A percentile compares a stretch with the other conserved stretches of the same genome.
phyloP scores from a whole-genome alignment of 2,888 invertebrate species.

The Netelia fuscicornis region DNA sequence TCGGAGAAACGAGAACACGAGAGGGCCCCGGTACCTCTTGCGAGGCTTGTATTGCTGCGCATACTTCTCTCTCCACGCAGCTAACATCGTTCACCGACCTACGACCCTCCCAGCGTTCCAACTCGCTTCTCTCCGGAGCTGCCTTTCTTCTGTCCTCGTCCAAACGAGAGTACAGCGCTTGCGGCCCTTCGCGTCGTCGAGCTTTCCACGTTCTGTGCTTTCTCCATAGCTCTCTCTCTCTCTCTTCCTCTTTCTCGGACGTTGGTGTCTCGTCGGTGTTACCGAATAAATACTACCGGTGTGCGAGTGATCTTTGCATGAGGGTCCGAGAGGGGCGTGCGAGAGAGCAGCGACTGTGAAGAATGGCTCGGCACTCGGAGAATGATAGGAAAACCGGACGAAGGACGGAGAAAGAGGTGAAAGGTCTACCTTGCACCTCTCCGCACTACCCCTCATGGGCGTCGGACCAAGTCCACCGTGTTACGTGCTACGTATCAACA shows the following conservation, averaged over 20 bases:
- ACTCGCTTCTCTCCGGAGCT: constrained; percentile 66
- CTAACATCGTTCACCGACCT: constrained; percentile 66
- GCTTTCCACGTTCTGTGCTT: constrained; percentile 64
- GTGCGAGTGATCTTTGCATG: constrained; percentile 80
- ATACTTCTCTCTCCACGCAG: constrained; percentile 24
- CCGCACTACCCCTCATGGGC: constrained; percentile 64
- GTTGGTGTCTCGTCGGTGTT: constrained; percentile 72
- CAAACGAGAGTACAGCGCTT: constrained; percentile 58
- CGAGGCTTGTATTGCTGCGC: constrained; percentile 46
- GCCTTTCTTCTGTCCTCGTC: constrained; percentile 65
- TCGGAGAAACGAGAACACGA: constrained; percentile 49
- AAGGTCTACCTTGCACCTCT: constrained; percentile 48
- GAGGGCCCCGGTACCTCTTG: constrained; percentile 48
- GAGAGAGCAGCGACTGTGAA: constrained; percentile 74
- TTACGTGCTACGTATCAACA: constrained; percentile 54
- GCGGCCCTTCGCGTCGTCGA: constrained; percentile 57
- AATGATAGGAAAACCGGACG: constrained; percentile 50
- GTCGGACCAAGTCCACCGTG: constrained; percentile 71
- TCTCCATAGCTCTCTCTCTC: constrained; percentile 68
- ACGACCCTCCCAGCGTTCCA: constrained; percentile 66
- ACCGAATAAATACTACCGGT: constrained; percentile 78
- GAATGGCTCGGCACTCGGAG: constrained; percentile 80
- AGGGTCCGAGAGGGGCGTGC: constrained; percentile 67
- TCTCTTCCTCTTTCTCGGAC: constrained; percentile 70
- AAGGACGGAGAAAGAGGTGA: constrained; percentile 42